Evolutionary conservation across 2,113 vertebrate species (phyloP).

Genomic region (Carlito syrichta): DNA sequence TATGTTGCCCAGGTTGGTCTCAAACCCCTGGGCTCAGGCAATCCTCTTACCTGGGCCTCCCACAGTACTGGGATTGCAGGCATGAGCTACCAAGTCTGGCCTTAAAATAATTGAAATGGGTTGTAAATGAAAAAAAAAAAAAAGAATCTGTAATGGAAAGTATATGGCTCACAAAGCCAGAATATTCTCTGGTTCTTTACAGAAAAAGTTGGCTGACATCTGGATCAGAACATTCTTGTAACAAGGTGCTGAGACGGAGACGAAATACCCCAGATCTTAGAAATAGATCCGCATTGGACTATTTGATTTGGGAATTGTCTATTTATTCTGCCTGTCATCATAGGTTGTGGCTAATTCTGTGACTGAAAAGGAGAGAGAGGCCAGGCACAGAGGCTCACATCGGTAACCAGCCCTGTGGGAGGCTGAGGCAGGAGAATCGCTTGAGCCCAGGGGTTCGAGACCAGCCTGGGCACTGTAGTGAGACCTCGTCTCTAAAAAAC

Average conservation of each 20-base stretch:
- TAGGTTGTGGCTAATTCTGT: background rate
- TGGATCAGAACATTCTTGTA: background rate
- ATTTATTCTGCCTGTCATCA: background rate
- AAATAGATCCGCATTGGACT: rapidly evolving
- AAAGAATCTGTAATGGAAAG: background rate
- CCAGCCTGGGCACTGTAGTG: too few species aligned
- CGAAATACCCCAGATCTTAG: too few species aligned
- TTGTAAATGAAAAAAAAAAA: constrained; percentile 20
- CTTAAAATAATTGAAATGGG: background rate
- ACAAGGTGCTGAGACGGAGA: background rate
- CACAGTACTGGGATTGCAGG: background rate
- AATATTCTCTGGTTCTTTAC: background rate
- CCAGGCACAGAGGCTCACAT: too few species aligned
- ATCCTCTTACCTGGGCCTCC: background rate
- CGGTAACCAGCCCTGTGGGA: too few species aligned
- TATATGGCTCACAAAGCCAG: background rate
- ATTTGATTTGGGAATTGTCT: background rate
- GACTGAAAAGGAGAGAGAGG: background rate
- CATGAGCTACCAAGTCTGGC: background rate
- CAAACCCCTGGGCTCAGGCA: background rate
- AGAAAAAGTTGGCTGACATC: background rate
- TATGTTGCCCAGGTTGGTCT: background rate
- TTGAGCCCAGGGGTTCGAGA: too few species aligned
- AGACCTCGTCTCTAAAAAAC: too few species aligned
- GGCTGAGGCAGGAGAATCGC: too few species aligned